Conservation (phyloP, 2,797 vertebrate species). For the Salmo trutta region DNA sequence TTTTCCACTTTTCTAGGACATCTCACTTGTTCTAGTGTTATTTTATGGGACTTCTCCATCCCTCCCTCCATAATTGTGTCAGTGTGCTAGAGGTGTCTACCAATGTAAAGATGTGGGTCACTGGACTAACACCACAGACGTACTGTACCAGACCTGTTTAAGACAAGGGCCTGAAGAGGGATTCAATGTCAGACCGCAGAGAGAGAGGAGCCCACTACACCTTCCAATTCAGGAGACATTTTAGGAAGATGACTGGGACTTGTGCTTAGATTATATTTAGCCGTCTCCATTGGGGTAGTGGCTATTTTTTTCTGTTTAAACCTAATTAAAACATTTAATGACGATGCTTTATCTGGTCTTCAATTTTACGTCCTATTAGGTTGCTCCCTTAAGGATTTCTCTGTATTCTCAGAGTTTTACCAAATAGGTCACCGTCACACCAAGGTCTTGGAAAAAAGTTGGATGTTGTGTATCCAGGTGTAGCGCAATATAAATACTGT, state of each 20-base stretch:
- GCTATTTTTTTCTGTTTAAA: constrained; percentile 52
- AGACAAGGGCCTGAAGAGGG: constrained; percentile 73
- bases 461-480: constrained; percentile 45
- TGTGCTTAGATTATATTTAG: constrained; percentile 67
- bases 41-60: constrained; percentile 55
- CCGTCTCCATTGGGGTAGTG: constrained; percentile 61
- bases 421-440: constrained; percentile 77
- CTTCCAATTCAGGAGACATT: constrained; percentile 57
- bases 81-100: constrained; percentile 56
- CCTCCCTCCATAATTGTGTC: constrained; percentile 50
- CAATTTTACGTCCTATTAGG: constrained; percentile 78
- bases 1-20: background rate
- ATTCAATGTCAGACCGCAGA: constrained; percentile 59
- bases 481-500: constrained; percentile 7
- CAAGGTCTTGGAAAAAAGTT: constrained; percentile 62
- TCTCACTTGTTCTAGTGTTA: background rate
- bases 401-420: constrained; percentile 52
- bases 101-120: constrained; percentile 61
- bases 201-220: constrained; percentile 30
- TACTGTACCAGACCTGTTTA: constrained; percentile 63
- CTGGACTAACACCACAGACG: constrained; percentile 61
- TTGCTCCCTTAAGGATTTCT: constrained; percentile 70
- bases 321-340: constrained; percentile 82
- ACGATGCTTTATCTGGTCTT: constrained; percentile 78
- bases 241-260: constrained; percentile 62